Evolutionary conservation across 2,888 invertebrate species (phyloP).

Genomic region (Malthinus seriepunctatus): DNA sequence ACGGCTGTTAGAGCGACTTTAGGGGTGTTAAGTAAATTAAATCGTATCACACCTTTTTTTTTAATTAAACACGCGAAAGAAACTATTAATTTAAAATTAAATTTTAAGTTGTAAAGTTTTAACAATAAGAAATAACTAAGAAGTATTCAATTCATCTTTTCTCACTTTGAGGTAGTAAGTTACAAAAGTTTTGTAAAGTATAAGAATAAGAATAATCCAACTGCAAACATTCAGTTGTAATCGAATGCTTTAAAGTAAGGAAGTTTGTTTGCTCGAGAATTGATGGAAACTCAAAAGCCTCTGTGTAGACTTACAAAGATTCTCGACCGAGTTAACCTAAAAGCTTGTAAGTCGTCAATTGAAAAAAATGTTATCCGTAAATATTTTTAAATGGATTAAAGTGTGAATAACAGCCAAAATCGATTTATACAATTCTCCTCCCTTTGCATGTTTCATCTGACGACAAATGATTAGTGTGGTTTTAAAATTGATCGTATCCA

Average conservation of each 20-base stretch:
- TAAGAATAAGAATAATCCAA: slow-evolving; percentile 13
- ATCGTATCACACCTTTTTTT: slow-evolving; percentile 42
- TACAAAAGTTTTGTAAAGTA: slow-evolving; percentile 15
- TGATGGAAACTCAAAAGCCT: slow-evolving; percentile 12
- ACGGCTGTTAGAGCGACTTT: slow-evolving; percentile 40
- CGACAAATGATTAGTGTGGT: slow-evolving; percentile 46
- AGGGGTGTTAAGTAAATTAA: slow-evolving; percentile 40
- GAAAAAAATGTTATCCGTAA: slow-evolving; percentile 17
- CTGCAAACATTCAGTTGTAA: slow-evolving; percentile 16
- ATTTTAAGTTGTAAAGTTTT: background rate
- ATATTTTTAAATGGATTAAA: slow-evolving; percentile 36
- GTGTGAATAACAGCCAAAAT: slow-evolving; percentile 40
- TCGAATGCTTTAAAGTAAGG: slow-evolving; percentile 16
- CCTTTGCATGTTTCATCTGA: slow-evolving; percentile 46
- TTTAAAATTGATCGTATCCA: slow-evolving; percentile 44
- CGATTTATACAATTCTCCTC: slow-evolving; percentile 42
- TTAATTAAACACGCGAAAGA: slow-evolving; percentile 19
- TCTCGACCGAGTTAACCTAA: background rate
- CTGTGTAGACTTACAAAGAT: slow-evolving; percentile 5
- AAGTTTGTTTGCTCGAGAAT: slow-evolving; percentile 21
- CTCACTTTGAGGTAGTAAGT: slow-evolving; percentile 9
- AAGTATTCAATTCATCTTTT: slow-evolving; percentile 8
- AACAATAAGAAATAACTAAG: slow-evolving; percentile 1
- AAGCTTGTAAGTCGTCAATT: background rate
- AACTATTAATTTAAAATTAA: slow-evolving; percentile 3